Evolutionary conservation across 2,888 invertebrate genomes (phyloP).

Genomic region (Agelastica alni): DNA sequence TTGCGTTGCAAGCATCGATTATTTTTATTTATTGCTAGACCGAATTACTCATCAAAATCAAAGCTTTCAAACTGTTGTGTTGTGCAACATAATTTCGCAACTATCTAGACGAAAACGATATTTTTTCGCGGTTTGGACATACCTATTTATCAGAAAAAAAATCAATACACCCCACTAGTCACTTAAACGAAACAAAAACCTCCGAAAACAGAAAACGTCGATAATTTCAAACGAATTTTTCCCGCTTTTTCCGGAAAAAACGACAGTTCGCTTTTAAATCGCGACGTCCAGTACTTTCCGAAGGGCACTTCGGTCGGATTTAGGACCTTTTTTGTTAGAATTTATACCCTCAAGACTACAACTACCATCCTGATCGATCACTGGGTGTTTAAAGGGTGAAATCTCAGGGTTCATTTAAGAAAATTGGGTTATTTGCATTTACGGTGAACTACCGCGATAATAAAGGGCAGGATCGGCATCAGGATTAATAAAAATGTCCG

Average conservation of each 20-base stretch:
- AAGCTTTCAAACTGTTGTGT: too few relatives aligned
- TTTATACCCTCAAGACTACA: constrained; percentile 29
- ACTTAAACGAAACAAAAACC: background rate
- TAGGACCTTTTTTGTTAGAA: constrained; percentile 13
- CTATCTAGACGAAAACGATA: too few relatives aligned
- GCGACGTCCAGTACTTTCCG: background rate
- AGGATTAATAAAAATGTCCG: background rate
- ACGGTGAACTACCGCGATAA: constrained; percentile 19
- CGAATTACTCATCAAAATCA: too few relatives aligned
- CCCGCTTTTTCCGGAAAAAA: background rate
- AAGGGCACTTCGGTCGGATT: background rate
- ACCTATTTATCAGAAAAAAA: background rate
- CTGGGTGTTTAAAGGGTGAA: constrained; percentile 23
- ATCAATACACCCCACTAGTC: background rate
- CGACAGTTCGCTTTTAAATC: background rate
- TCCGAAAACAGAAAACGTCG: background rate
- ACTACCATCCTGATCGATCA: constrained; percentile 32
- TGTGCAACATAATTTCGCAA: too few relatives aligned
- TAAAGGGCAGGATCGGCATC: constrained; percentile 1
- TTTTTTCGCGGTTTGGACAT: background rate
- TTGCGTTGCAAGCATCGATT: too few relatives aligned
- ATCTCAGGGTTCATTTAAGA: constrained; percentile 32
- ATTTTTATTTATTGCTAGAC: too few relatives aligned
- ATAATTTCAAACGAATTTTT: background rate
- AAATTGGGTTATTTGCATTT: constrained; percentile 35